Base-by-base conservation (phyloP, 1,140 invertebrate genomes). In the Tigriopus japonicus region DNA sequence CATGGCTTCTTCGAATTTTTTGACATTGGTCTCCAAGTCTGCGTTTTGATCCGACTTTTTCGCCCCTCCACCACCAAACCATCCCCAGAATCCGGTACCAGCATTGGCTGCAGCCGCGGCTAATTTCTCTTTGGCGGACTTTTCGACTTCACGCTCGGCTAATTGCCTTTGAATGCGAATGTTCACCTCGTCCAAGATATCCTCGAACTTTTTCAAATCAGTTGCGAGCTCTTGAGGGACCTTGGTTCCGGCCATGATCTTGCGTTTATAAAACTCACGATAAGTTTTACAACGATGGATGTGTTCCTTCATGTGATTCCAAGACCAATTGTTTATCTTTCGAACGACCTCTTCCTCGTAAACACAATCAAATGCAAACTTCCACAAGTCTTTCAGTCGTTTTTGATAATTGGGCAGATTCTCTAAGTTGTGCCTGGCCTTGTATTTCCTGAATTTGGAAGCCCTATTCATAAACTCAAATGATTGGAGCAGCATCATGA, bases 391-490 rank as follows among this genome's bases (percentile, higher is more conserved):
- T 42, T 58, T 58, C 1, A 17, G 6, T 23, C 41, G 28, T 6
- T 35, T 35, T 1, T 13, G 13, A 42, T 58, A 58, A 17, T 58
- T 28, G 35, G 23, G 55, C 13, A 58, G 7, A 9, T 23, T 23
- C 28, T 58, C 55, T 9, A 58, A 42, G 9, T 23, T n/a, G 15
- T 40, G 15, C 14, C 28, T 17, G 15, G 41, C 55, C 41, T 58
- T 58, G 15, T 58, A 58, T 15, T 58, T 58, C n/a, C 55, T 35
- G 28, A 41, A 58, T 42, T 58, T 14, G 14, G 55, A 40, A 41
- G 28, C 55, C 35, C 24, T 14, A 14, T 41, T 35, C n/a, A 58
- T 58, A 17, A 14, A 58, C 15, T 58, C 41, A 17, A 58, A 42
- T 14, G 55, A 58, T 15, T 58, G 55, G 13, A 58, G 35, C 1